Conservation (phyloP, 2,888 invertebrate genomes). For the Plagodis pulveraria region DNA sequence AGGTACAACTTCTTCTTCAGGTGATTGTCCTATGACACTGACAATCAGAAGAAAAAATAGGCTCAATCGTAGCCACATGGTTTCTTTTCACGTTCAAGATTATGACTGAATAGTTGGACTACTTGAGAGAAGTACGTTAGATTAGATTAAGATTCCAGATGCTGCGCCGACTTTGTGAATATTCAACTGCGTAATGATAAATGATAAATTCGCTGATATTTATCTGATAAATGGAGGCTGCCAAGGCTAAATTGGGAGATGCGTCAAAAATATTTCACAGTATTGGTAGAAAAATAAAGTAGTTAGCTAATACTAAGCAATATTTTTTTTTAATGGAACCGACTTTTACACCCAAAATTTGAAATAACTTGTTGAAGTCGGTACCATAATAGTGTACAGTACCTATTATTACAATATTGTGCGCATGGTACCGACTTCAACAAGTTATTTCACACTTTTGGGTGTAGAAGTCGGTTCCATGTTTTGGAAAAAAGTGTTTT, state of each 20-base stretch:
- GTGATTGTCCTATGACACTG: conserved; percentile 39
- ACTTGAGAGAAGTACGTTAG: conserved; percentile 27
- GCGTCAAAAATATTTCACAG: not conserved
- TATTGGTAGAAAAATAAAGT: not conserved
- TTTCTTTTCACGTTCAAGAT: conserved; percentile 38
- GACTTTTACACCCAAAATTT: too few relatives aligned
- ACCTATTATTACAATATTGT: too few relatives aligned
- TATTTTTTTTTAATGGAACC: too few relatives aligned
- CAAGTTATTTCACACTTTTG: too few relatives aligned
- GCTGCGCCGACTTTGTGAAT: conserved; percentile 14
- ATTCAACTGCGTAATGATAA: conserved; percentile 5
- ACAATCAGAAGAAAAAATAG: conserved; percentile 40
- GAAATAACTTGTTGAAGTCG: too few relatives aligned
- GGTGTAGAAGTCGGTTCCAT: too few relatives aligned
- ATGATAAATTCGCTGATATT: conserved; percentile 21
- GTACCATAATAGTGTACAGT: too few relatives aligned
- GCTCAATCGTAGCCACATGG: conserved; percentile 50
- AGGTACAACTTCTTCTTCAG: conserved; percentile 6
- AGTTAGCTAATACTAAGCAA: too few relatives aligned
- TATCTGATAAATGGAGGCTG: conserved; percentile 19
- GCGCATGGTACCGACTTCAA: too few relatives aligned
- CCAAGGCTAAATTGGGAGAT: not conserved
- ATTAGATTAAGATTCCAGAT: conserved; percentile 39
- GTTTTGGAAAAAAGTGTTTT: too few relatives aligned
- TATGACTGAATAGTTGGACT: conserved; percentile 41